Evolutionary conservation across 2,888 invertebrate genomes (phyloP), one percentile per base, ranked within the genome.

Genomic region (Lasiommata megera): DNA sequence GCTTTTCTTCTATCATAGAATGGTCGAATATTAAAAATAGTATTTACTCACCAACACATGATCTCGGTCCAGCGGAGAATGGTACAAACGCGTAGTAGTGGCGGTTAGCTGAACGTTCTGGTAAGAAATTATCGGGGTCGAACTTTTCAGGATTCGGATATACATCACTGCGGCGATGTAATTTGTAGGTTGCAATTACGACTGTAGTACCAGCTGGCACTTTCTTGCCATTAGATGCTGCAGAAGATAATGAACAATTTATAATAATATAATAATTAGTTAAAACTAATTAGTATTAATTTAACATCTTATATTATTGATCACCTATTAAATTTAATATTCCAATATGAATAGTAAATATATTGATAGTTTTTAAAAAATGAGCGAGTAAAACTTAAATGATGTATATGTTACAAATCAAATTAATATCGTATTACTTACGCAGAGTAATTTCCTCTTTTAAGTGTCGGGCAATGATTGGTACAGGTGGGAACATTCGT

Each of bases 41-140:
- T 5, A 12, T 12, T 37, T 14, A 38, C 72, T 88, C 71, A 94
- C 95, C 95, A 61, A 95, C 95, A 76, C 95, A 95, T 85, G 95
- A 95, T 70, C 96, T 93, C 5, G 96, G 96, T 37, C 96, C 96
- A 61, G 96, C 96, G 51, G 95, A 96, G 92, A 96, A 96, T 9
- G 96, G 96, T 53, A 96, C 93, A 72, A 94, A 96, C 3, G 95
- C 93, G 76, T 96, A 96, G 74, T 95, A 96, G 74, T 96, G 96
- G 60, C 97, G 93, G 68, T 93, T 93, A 48, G 94, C 94, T 61
- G 94, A 94, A 65, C 92, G 93, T 73, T 97, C 96, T 0, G 96
- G 95, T 63, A 96, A 88, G 91, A 97, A 97, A 77, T 96, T 95
- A 79, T 97, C 96, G 1, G 97, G 97, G 85, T 97, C 92, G 76